Evolutionary conservation across 2,113 vertebrate species (phyloP).

Genomic region (Lepus europaeus): DNA sequence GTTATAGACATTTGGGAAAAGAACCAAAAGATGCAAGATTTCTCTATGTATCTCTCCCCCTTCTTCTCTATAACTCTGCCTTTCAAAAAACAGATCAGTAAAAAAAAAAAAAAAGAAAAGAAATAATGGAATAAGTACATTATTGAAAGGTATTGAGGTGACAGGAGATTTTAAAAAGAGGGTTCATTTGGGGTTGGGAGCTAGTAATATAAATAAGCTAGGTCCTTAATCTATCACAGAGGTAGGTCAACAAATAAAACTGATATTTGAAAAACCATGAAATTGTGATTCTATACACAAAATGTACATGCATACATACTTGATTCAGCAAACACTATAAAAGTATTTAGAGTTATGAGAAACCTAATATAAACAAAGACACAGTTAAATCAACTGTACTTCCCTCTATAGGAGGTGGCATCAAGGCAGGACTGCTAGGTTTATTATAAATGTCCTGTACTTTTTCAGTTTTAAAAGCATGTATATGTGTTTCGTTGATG

Average conservation of each 20-base stretch:
- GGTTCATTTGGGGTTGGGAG: background rate
- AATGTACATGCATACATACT: background rate
- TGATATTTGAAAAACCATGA: background rate
- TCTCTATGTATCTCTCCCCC: too few species aligned
- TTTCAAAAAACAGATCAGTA: too few species aligned
- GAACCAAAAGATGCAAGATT: too few species aligned
- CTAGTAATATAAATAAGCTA: background rate
- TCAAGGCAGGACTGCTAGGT: background rate
- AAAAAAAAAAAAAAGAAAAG: too few species aligned
- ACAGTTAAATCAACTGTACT: slow-evolving; percentile 21
- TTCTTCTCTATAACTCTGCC: too few species aligned
- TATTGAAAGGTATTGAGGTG: background rate
- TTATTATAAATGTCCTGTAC: background rate
- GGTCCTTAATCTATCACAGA: background rate
- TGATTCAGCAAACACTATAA: background rate
- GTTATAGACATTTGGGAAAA: too few species aligned
- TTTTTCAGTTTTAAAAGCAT: slow-evolving; percentile 44
- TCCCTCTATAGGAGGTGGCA: slow-evolving; percentile 13
- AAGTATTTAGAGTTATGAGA: background rate
- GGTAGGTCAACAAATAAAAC: background rate
- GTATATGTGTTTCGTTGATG: background rate
- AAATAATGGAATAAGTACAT: background rate
- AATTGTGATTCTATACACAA: background rate
- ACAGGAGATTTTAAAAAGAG: background rate
- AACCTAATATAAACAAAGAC: background rate